phyloP scores from a whole-genome alignment of 1,140 invertebrate genomes.

The Drosophila eugracilis region DNA sequence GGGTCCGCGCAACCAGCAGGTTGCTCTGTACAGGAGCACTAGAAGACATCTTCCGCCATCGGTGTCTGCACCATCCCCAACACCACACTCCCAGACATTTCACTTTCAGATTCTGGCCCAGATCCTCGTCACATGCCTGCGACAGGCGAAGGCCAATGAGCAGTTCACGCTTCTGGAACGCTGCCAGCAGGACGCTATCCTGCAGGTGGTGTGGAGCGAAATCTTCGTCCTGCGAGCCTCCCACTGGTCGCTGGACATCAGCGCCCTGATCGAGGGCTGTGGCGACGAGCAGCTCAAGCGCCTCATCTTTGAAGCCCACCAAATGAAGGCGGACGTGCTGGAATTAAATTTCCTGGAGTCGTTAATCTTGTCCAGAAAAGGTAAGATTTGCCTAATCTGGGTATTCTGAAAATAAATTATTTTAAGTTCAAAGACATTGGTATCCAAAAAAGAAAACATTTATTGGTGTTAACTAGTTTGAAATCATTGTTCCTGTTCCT shows the following conservation, averaged over 20 bases:
- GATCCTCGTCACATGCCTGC: constrained; percentile 86
- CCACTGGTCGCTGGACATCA: constrained; percentile 87
- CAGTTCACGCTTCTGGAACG: constrained; percentile 85
- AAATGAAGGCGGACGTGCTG: constrained; percentile 86
- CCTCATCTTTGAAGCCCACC: constrained; percentile 74
- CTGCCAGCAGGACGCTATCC: constrained; percentile 86
- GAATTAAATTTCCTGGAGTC: constrained; percentile 88
- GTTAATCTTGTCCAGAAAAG: constrained; percentile 87
- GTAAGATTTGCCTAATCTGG: constrained; percentile 73
- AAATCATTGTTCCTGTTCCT: too few relatives aligned
- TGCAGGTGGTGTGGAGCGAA: constrained; percentile 87
- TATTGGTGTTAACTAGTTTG: too few relatives aligned
- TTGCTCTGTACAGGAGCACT: constrained; percentile 12
- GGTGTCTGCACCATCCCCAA: background rate
- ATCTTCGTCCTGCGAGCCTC: constrained; percentile 87
- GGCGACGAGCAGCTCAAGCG: constrained; percentile 75
- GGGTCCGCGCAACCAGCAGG: constrained; percentile 87
- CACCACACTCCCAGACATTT: constrained; percentile 50
- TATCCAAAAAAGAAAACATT: too few relatives aligned
- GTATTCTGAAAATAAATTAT: background rate
- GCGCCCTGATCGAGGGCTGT: constrained; percentile 71
- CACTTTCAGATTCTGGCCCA: constrained; percentile 86
- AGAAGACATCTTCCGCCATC: constrained; percentile 1
- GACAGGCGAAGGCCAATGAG: constrained; percentile 86
- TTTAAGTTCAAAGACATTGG: too few relatives aligned